These are phyloP conservation scores for Thrips palmi DNA, from an alignment of 1,140 invertebrate species.

Conservation along the genomic window DNA sequence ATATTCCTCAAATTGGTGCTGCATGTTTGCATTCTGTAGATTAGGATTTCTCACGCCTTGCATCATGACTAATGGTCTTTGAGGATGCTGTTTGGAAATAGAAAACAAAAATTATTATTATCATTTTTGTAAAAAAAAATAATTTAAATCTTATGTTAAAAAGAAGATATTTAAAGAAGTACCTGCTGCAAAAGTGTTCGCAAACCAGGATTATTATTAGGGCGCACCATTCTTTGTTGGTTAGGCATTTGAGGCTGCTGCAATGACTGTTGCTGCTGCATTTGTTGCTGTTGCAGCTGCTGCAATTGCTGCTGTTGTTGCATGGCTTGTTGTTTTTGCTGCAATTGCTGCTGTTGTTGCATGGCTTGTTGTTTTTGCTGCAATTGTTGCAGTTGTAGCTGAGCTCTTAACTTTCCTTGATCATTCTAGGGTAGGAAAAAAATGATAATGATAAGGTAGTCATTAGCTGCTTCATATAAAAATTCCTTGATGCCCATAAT, in stretches of 20 bases:
- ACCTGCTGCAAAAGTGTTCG: constrained; percentile 48
- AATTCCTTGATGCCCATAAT: constrained; percentile 7
- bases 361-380: constrained; percentile 15
- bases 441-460: constrained; percentile 4
- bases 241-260: constrained; percentile 26
- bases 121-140: too few species aligned
- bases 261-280: too few species aligned
- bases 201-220: constrained; percentile 43
- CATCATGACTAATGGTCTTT: too few species aligned
- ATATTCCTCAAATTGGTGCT: too few species aligned
- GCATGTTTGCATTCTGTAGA: too few species aligned
- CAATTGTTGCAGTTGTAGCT: constrained; percentile 17
- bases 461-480: neutral
- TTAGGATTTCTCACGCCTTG: too few species aligned
- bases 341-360: constrained; percentile 11
- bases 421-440: constrained; percentile 16
- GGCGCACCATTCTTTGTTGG: constrained; percentile 39
- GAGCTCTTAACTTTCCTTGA: constrained; percentile 18
- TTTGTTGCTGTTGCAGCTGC: constrained; percentile 15
- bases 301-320: constrained; percentile 14
- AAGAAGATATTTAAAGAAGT: too few species aligned
- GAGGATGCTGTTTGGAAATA: too few species aligned
- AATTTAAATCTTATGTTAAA: too few species aligned
- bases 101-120: too few species aligned
- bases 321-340: constrained; percentile 14